phyloP scores from a whole-genome alignment of 2,797 vertebrate species.

The Clarias fuscus region DNA sequence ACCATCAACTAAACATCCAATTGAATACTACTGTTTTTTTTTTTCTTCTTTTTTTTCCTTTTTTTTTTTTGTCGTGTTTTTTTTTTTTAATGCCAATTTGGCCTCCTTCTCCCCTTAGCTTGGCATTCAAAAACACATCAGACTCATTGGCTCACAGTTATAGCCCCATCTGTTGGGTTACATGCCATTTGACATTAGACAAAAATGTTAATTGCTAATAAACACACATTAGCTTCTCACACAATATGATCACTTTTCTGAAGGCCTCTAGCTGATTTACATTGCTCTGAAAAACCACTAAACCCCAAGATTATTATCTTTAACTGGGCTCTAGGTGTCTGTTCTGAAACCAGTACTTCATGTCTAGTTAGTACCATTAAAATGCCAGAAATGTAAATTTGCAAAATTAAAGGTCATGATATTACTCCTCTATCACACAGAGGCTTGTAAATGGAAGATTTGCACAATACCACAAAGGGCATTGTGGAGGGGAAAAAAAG shows the following conservation, averaged over 20 bases:
- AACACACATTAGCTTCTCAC: neutral
- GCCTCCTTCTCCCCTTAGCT: neutral
- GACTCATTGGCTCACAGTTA: slow-evolving; percentile 17
- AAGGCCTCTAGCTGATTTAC: neutral
- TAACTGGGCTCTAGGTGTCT: neutral
- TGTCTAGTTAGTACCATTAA: slow-evolving; percentile 11
- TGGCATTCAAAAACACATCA: slow-evolving; percentile 16
- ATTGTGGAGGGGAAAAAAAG: neutral
- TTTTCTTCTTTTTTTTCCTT: neutral
- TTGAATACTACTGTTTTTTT: neutral
- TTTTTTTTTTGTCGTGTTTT: neutral
- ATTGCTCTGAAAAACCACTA: neutral
- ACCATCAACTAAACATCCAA: too few species aligned
- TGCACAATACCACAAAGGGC: slow-evolving; percentile 20
- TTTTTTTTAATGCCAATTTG: neutral
- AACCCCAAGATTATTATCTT: slow-evolving; percentile 3
- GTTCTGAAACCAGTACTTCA: neutral
- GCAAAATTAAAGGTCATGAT: neutral
- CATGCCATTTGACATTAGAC: slow-evolving; percentile 15
- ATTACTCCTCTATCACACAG: neutral
- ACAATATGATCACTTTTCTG: neutral
- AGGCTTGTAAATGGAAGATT: slow-evolving; percentile 36
- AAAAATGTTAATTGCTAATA: slow-evolving; percentile 11
- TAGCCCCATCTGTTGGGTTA: slow-evolving; percentile 24
- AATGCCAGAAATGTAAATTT: slow-evolving; percentile 16